Evolutionary conservation across 23 tunicate genomes (phyloP).

Genomic region (Ciona savignyi): DNA sequence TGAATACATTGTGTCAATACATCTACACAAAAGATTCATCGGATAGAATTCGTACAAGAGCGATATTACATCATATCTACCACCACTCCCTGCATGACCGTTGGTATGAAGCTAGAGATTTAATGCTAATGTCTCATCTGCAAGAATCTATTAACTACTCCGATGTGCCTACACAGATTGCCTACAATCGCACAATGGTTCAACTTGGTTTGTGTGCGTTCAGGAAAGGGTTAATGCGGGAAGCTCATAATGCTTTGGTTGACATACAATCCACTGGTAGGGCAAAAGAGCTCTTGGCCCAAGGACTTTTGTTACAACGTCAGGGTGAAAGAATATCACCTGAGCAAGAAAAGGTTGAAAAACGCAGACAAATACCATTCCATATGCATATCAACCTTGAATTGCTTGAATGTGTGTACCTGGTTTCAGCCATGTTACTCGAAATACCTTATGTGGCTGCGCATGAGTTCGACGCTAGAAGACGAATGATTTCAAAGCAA

Average conservation of each 20-base stretch:
- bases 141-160: slow-evolving; percentile 78
- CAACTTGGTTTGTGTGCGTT: slow-evolving; percentile 94
- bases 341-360: slow-evolving; percentile 89
- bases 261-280: slow-evolving; percentile 94
- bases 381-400: slow-evolving; percentile 96
- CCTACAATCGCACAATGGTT: slow-evolving; percentile 93
- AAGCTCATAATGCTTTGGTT: slow-evolving; percentile 89
- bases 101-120: slow-evolving; percentile 93
- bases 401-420: slow-evolving; percentile 85
- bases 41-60: slow-evolving; percentile 77
- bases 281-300: slow-evolving; percentile 88
- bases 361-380: slow-evolving; percentile 81
- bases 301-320: slow-evolving; percentile 78
- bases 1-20: slow-evolving; percentile 63
- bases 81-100: slow-evolving; percentile 87
- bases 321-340: slow-evolving; percentile 86
- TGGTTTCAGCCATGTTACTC: slow-evolving; percentile 95
- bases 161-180: slow-evolving; percentile 75
- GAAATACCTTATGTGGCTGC: slow-evolving; percentile 96
- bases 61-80: slow-evolving; percentile 83
- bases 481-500: slow-evolving; percentile 96
- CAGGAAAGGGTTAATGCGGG: slow-evolving; percentile 51
- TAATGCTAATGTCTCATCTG: slow-evolving; percentile 95
- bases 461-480: slow-evolving; percentile 86
- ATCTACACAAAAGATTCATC: slow-evolving; percentile 89